Evolutionary conservation across 2,888 invertebrate species (phyloP), one percentile per base, ranked within the genome.

Genomic region (Liopterus haemorrhoidalis): DNA sequence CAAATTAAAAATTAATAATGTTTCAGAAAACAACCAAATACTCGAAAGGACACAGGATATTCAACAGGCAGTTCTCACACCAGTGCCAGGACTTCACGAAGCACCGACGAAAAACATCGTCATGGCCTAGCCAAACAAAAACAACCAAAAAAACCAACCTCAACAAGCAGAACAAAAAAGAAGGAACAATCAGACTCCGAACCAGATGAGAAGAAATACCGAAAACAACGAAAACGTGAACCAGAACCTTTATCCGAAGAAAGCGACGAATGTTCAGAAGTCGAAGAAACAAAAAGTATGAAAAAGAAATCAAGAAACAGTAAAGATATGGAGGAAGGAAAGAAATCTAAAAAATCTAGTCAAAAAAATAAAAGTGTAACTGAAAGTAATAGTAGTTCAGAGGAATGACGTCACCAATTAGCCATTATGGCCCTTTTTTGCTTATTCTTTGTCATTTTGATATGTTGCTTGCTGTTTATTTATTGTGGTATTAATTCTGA

Each of bases 61-160:
- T 81, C 80, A 1, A 82, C 81, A 1, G 81, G 76, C 39, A 81
- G 79, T 61, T 79, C 79, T 0, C 74, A 77, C 54, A 73, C 73
- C 49, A 70, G 76, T 1, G 51, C 51, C 32, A 31, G 53, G 33
- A 51, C 50, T 1, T 47, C 49, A 14, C 30, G 25, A 15, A 47
- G 39, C 28, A 41, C 43, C 12, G 62, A 56, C 40, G 61, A 53
- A 21, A 57, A 57, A 32, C 5, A 58, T 55, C 41, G 54, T 51
- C 8, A 46, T 57, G 2, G 57, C 57, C 9, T 58, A 52, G 2
- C 58, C 59, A 20, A 57, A 49, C 28, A 63, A 51, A 31, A 53
- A 46, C 49, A 58, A 45, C 47, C 5, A 15, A 35, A 19, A 9
- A 11, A n/a, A 31, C 15, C 9, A 6, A 22, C 12, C 11, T 35